Percentiles rank a stretch among this genome's conserved stretches.
Conservation (phyloP, 64 coral and sea anemone species). For the Astreopora myriophthalma region DNA sequence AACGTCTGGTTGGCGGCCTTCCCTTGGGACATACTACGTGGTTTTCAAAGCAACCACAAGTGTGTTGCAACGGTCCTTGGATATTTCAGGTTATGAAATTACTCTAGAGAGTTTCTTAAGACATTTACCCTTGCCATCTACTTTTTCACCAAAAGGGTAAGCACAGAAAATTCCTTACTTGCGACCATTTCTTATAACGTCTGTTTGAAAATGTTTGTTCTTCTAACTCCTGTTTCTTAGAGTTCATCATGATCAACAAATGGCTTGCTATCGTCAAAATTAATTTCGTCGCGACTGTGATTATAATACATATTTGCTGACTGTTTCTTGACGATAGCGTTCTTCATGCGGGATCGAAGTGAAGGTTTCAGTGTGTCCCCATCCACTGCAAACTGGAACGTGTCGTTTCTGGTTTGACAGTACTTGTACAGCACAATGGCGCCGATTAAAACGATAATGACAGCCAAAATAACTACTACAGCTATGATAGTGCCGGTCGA, state of each 20-base stretch:
- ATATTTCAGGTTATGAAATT: too few relatives aligned
- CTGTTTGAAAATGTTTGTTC: neutral
- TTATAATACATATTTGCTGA: conserved; percentile 46
- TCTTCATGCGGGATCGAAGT: conserved; percentile 23
- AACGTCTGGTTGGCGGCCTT: too few relatives aligned
- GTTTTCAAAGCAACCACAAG: too few relatives aligned
- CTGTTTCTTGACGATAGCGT: conserved; percentile 24
- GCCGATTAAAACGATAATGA: conserved; percentile 16
- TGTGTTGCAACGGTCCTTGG: too few relatives aligned
- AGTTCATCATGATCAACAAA: conserved; percentile 70
- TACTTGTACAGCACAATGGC: conserved; percentile 61
- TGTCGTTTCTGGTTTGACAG: neutral
- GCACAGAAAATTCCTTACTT: too few relatives aligned
- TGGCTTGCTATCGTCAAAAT: conserved; percentile 72
- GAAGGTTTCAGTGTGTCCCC: conserved; percentile 13
- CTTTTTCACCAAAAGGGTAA: too few relatives aligned
- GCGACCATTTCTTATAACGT: neutral
- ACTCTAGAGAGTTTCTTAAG: too few relatives aligned
- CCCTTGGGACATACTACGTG: too few relatives aligned
- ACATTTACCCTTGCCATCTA: too few relatives aligned
- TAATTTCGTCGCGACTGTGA: conserved; percentile 55
- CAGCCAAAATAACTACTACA: conserved; percentile 48
- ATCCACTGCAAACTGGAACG: conserved; percentile 26
- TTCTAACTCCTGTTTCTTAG: neutral
- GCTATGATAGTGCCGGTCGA: conserved; percentile 37